Percentiles rank a stretch among this genome's conserved stretches.
Evolutionary conservation across 2,113 vertebrate genomes (phyloP).

Genomic region (Tragelaphus scriptus): DNA sequence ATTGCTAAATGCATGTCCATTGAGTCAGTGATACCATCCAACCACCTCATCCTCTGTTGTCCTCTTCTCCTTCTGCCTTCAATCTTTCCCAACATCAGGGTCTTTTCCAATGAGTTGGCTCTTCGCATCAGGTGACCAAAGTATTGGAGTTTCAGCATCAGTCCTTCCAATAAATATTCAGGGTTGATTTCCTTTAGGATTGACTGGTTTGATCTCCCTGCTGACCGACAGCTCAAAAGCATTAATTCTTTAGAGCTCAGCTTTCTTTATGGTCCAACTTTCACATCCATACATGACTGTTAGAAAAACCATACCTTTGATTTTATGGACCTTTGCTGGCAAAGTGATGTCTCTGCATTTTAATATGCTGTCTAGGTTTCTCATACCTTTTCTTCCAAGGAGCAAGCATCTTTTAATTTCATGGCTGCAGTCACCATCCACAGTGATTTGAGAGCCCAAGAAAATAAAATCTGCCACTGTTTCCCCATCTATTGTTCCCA

Average conservation of each 20-base stretch:
- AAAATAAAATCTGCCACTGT: not conserved
- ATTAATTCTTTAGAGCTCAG: not conserved
- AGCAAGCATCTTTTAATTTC: not conserved
- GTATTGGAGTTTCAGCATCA: not conserved
- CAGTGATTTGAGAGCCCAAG: not conserved
- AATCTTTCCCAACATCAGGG: not conserved
- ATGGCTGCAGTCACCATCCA: not conserved
- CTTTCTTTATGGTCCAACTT: not conserved
- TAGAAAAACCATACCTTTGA: not conserved
- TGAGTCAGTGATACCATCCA: not conserved
- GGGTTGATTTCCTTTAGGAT: not conserved
- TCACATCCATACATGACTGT: not conserved
- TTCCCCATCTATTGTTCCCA: not conserved
- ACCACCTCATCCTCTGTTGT: not conserved
- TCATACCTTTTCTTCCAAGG: not conserved
- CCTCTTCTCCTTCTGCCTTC: not conserved
- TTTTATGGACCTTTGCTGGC: not conserved
- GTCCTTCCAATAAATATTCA: not conserved
- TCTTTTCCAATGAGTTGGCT: not conserved
- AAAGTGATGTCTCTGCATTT: not conserved
- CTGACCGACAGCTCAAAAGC: not conserved
- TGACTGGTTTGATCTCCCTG: not conserved
- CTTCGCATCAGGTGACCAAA: not conserved
- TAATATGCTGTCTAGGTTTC: not conserved
- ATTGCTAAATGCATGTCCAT: not conserved